Evolutionary conservation across 1,140 invertebrate genomes (phyloP), one percentile per base, ranked within the genome.

Genomic region (Lucilia sericata): DNA sequence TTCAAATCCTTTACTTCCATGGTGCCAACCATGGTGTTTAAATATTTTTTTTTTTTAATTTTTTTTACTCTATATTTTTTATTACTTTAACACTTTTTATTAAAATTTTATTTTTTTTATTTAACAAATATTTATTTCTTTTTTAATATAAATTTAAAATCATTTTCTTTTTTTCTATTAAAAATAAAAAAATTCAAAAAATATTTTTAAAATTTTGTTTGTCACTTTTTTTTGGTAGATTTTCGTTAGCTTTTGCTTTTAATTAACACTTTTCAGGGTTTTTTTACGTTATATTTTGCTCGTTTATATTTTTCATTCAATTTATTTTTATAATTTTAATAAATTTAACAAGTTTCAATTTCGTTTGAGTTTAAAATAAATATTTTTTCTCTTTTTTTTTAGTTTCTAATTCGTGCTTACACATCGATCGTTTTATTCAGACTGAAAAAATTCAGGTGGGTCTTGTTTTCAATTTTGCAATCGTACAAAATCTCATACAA

Each of bases 1-100:
- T 91, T 91, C 83, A 91, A 89, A 83, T 91, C 90, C 87, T 90
- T 91, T 85, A 91, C 88, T 88, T 91, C 90, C 90, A 91, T 91
- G 84, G 70, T 87, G 84, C 74, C 76, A 19, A 80, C 76, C 76
- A 80, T 80, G 76, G 76, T 80, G 42, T 21, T 51, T 19, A 36
- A 8, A 10, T 49, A 19, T 49, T 5, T n/a, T 80, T 74, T 21
- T 74, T 21, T 74, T n/a, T 74, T n/a, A n/a, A 19, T 65, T 65
- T 74, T 74, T 74, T 74, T 34, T 42, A 42, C 5, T 42, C 42
- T 3, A 30, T 30, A 30, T 78, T 17, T 78, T 19, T 42, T 42
- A 5, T 42, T 78, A 10, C 7, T 78, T 78, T 78, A 78, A 78
- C 13, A n/a, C n/a, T 42, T 47, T 78, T 42, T 42, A 5, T 42